Base-by-base conservation (phyloP, 1,140 invertebrate species). In the Penaeus vannamei region DNA sequence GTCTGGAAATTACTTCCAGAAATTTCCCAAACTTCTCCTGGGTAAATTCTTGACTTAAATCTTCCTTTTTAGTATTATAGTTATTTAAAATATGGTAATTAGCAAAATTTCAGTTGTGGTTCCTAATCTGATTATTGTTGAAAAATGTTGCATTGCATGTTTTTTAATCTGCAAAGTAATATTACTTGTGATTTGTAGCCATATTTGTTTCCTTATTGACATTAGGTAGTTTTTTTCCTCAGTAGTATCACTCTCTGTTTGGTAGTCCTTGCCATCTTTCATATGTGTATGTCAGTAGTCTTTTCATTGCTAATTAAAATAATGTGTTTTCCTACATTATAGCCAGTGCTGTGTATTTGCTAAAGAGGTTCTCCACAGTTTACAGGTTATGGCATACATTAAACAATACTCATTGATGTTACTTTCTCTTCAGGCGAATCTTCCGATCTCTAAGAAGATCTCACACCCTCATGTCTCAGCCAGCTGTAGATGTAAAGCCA, bases 401-500 rank as follows among this genome's bases (percentile, higher is more conserved):
- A 46, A 23, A 42, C 36, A 36, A 83, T 72, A 90, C 84, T 22
- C 26, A 36, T 66, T 29, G n/a, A 23, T 29, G 69, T 23, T 81
- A n/a, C 80, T 3, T 85, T 84, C 80, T 17, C 84, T 91, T 66
- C 89, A 92, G 86, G 85, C 91, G 86, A n/a, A 90, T 80, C 69
- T 92, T 90, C 80, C 94, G 95, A 91, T 94, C 94, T 90, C 92
- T 96, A 20, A 94, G 95, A 81, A 94, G 95, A 20, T 91, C 92
- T n/a, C 95, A 96, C 91, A 94, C 95, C 82, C 93, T 96, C 26
- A 94, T 95, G 12, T 94, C 94, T 53, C 94, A 95, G 3, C 95
- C 95, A 91, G 96, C 96, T 1, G 96, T 96, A 1, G 96, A 97
- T 92, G 95, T 97, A 94, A 95, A 96, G n/a, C 96, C 97, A 0